A percentile compares a stretch with the other conserved stretches of the same genome.
Evolutionary conservation across 2,113 vertebrate species (phyloP).

Genomic region (Bucco capensis): DNA sequence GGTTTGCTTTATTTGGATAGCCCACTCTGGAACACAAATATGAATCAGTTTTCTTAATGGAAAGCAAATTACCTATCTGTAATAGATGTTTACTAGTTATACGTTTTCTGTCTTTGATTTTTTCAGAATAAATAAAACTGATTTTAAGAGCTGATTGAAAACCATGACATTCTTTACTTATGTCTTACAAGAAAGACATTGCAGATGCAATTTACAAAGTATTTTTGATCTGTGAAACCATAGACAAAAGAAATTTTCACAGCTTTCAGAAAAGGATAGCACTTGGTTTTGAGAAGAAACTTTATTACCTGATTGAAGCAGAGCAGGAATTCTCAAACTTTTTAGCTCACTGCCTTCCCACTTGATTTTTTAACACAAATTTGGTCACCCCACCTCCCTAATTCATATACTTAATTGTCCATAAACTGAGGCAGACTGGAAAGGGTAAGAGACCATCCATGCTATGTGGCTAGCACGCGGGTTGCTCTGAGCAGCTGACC

Average conservation of each 20-base stretch:
- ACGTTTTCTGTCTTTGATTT: neutral
- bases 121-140: neutral
- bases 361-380: neutral
- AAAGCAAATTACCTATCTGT: neutral
- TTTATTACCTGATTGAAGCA: neutral
- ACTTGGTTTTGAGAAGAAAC: neutral
- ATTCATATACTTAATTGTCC: neutral
- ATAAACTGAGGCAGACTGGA: neutral
- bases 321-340: neutral
- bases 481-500: neutral
- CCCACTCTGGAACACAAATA: neutral
- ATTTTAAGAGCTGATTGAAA: neutral
- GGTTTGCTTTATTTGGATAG: neutral
- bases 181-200: neutral
- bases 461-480: neutral
- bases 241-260: neutral
- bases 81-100: neutral
- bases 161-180: neutral
- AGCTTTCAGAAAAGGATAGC: neutral
- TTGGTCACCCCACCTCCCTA: neutral
- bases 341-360: neutral
- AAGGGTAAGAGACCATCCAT: neutral
- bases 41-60: neutral
- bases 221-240: neutral
- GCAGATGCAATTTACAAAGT: neutral